phyloP scores from a whole-genome alignment of 2,888 invertebrate species.

The Hypercompe scribonia region DNA sequence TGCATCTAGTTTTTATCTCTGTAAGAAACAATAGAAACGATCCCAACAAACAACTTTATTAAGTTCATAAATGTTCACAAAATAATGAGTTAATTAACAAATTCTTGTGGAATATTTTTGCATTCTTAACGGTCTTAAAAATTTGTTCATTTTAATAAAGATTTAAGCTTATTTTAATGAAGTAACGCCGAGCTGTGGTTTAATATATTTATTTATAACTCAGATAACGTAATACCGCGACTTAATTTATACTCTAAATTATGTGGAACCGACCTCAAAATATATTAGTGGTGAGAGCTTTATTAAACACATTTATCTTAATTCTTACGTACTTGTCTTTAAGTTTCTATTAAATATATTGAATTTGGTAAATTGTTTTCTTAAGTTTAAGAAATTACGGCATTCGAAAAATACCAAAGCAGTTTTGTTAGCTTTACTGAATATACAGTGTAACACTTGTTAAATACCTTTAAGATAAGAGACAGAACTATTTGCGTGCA shows the following conservation, averaged over 20 bases:
- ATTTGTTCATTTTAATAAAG: conserved; percentile 56
- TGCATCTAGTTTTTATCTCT: neutral
- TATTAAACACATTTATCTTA: conserved; percentile 66
- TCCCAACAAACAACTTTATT: conserved; percentile 32
- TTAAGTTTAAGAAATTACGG: neutral
- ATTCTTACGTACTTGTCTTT: conserved; percentile 52
- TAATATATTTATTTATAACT: conserved; percentile 51
- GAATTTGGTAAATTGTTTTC: neutral
- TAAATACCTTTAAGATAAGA: neutral
- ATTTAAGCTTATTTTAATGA: conserved; percentile 50
- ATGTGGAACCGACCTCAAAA: conserved; percentile 48
- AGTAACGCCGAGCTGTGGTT: conserved; percentile 46
- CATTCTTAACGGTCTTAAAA: conserved; percentile 43
- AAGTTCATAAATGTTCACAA: conserved; percentile 31
- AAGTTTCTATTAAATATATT: conserved; percentile 25
- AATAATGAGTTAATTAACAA: conserved; percentile 49
- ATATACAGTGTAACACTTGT: neutral
- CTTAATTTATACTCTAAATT: conserved; percentile 62
- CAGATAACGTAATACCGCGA: conserved; percentile 35
- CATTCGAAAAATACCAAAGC: neutral
- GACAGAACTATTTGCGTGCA: neutral
- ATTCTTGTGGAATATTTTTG: conserved; percentile 43
- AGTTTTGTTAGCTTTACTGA: neutral
- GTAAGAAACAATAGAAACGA: neutral
- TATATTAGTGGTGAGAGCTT: conserved; percentile 50